Base-by-base conservation (phyloP, 2,888 invertebrate species). In the Machimus rusticus region DNA sequence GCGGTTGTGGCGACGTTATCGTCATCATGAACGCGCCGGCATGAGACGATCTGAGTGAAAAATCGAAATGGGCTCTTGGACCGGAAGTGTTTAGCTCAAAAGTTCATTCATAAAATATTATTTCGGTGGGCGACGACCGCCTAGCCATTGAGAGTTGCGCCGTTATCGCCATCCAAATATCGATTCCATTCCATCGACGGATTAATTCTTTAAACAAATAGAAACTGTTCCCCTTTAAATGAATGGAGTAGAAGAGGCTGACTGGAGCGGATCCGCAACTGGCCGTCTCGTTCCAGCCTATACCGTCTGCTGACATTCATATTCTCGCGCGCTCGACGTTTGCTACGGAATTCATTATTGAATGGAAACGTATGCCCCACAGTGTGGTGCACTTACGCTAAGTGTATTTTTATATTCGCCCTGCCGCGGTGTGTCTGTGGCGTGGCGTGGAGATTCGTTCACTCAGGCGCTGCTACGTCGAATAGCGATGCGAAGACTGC, bases 71-170 rank as follows among this genome's bases (percentile, higher is more conserved):
- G 55, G 81, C 81, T 46, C 37, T 9, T 19, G 76, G 76, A 76
- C 76, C 81, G 81, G 81, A 81, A 81, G 31, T 81, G 55, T 81
- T 51, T 55, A n/a, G 79, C 43, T 39, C 76, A 76, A 81, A 77
- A 87, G 79, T 88, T 88, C 88, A 88, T 88, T 88, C 88, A 88
- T 88, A 88, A 88, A 87, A 87, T 88, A 88, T 87, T 74, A 51
- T 43, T 57, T 43, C 14, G 74, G 55, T 78, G 57, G 28, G 51
- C 39, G 46, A 79, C 78, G 12, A 39, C 28, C 66, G 16, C 76
- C 37, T 66, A 66, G 14, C 66, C 23, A 23, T 66, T 66, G 66
- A 66, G 66, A 74, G 34, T 31, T 31, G 46, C 39, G 55, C 34
- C 55, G 57, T 55, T 82, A 19, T 37, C 82, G 31, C 23, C 84